Conservation (phyloP, 1,140 invertebrate species). For the Heliconius congener region DNA sequence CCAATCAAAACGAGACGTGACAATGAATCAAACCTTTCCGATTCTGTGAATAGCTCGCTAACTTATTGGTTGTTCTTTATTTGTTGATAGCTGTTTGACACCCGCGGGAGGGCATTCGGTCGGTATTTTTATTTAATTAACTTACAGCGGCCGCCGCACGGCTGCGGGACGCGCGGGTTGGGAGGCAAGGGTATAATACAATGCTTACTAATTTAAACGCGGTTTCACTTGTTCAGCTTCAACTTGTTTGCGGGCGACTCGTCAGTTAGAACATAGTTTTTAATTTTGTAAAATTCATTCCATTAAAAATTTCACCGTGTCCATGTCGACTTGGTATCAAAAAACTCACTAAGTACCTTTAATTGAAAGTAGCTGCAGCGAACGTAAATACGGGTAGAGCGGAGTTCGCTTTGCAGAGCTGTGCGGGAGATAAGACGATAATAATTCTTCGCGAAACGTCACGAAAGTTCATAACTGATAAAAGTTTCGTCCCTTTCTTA, state of each 20-base stretch:
- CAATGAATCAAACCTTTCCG: conserved; percentile 76
- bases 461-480: conserved; percentile 79
- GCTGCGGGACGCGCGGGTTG: conserved; percentile 44
- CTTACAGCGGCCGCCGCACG: conserved; percentile 58
- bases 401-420: conserved; percentile 62
- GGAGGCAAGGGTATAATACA: conserved; percentile 52
- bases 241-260: conserved; percentile 34
- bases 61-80: conserved; percentile 78
- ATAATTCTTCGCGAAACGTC: conserved; percentile 77
- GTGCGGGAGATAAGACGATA: conserved; percentile 70
- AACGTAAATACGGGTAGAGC: conserved; percentile 59
- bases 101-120: conserved; percentile 58
- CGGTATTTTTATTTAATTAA: conserved; percentile 79
- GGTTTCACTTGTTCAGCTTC: conserved; percentile 48
- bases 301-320: conserved; percentile 34
- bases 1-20: conserved; percentile 78
- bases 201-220: conserved; percentile 70
- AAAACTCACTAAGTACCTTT: conserved; percentile 48
- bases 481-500: conserved; percentile 76
- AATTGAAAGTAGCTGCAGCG: conserved; percentile 70
- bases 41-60: conserved; percentile 72
- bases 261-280: conserved; percentile 37
- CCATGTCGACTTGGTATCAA: conserved; percentile 23
- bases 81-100: conserved; percentile 76
- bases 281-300: conserved; percentile 39